Evolutionary conservation across 2,888 invertebrate genomes (phyloP).

Genomic region (Gasteruption jaculator): DNA sequence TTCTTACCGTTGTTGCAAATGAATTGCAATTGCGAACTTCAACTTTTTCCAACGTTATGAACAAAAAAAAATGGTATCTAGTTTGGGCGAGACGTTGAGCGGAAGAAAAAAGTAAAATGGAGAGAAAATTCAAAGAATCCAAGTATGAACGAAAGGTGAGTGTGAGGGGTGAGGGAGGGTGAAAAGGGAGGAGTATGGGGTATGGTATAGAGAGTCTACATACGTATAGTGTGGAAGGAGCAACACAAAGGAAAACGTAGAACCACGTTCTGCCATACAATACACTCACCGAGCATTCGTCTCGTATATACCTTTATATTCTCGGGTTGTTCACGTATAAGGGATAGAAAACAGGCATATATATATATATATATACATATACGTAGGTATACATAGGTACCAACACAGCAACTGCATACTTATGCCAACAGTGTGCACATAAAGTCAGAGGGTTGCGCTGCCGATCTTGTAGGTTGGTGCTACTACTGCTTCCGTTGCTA

Average conservation of each 20-base stretch:
- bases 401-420: conserved; percentile 45
- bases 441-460: conserved; percentile 44
- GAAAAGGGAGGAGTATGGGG: conserved; percentile 14
- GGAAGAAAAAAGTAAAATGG: too few species aligned
- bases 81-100: too few species aligned
- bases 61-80: too few species aligned
- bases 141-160: too few species aligned
- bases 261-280: conserved; percentile 40
- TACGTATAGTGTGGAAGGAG: conserved; percentile 21
- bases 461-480: conserved; percentile 10
- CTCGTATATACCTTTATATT: conserved; percentile 2
- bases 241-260: conserved; percentile 31
- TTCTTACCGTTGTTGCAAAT: too few species aligned
- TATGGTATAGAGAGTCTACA: conserved; percentile 6
- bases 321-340: background rate
- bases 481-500: conserved; percentile 4
- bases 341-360: background rate
- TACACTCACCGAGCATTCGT: conserved; percentile 28
- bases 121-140: too few species aligned
- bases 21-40: too few species aligned
- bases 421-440: conserved; percentile 48
- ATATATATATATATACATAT: conserved; percentile 12
- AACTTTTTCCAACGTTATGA: too few species aligned
- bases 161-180: conserved; percentile 8
- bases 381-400: conserved; percentile 20